phyloP scores from a whole-genome alignment of 2,797 vertebrate species.

The Liparis tanakae region DNA sequence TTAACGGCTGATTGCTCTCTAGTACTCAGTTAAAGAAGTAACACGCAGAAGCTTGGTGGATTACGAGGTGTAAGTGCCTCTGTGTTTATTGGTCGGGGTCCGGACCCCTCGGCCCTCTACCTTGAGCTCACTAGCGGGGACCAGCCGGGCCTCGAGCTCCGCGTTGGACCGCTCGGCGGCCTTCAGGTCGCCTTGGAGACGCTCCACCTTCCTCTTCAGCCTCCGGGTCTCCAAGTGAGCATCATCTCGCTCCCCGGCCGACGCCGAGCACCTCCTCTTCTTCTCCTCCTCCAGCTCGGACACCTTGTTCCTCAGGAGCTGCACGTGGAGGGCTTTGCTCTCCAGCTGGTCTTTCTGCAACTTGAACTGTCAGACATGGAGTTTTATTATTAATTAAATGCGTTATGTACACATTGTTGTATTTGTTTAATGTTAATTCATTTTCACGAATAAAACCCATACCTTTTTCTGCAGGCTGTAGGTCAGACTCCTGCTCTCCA shows the following conservation, averaged over 20 bases:
- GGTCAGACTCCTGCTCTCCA: slow-evolving; percentile 87
- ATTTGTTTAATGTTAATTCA: too few species aligned
- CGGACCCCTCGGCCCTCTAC: slow-evolving; percentile 80
- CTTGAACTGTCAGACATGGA: slow-evolving; percentile 76
- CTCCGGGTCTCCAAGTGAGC: slow-evolving; percentile 79
- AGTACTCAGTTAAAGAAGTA: neutral
- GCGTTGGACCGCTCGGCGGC: slow-evolving; percentile 78
- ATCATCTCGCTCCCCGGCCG: slow-evolving; percentile 85
- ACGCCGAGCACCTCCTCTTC: slow-evolving; percentile 77
- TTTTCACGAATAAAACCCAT: slow-evolving; percentile 2
- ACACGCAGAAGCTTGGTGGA: neutral
- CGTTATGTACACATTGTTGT: too few species aligned
- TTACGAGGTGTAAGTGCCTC: slow-evolving; percentile 57
- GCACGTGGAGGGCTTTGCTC: slow-evolving; percentile 89
- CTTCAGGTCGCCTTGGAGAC: slow-evolving; percentile 88
- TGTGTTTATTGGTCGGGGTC: slow-evolving; percentile 37
- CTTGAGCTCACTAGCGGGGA: slow-evolving; percentile 90
- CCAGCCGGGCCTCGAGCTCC: slow-evolving; percentile 89
- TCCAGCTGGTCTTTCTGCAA: slow-evolving; percentile 89
- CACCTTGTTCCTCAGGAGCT: slow-evolving; percentile 89
- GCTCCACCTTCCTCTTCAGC: slow-evolving; percentile 87
- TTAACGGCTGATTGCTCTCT: slow-evolving; percentile 23
- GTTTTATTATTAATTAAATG: too few species aligned
- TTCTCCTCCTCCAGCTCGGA: slow-evolving; percentile 90
- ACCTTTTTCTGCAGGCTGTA: slow-evolving; percentile 91